These are phyloP conservation scores for Nothura maculosa DNA, from an alignment of 2,797 vertebrate species.

Conservation along the genomic window DNA sequence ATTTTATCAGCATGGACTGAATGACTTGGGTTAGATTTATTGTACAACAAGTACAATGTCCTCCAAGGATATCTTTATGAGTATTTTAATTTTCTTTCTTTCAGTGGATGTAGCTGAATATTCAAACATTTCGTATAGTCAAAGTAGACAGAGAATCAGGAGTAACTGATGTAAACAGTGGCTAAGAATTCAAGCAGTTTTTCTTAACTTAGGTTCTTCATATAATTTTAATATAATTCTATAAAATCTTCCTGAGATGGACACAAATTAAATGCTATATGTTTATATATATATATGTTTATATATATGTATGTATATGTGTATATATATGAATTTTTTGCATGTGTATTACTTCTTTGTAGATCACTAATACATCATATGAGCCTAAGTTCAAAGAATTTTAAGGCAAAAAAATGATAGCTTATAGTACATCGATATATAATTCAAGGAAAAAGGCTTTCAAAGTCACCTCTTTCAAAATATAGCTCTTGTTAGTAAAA, in stretches of 20 bases:
- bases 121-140: neutral
- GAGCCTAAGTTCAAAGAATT: neutral
- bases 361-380: neutral
- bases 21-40: neutral
- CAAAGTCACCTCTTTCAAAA: neutral
- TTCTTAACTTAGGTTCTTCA: neutral
- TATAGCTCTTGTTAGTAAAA: neutral
- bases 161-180: neutral
- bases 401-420: neutral
- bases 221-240: neutral
- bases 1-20: slow-evolving; percentile 28
- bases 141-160: neutral
- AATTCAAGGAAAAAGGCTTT: neutral
- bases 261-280: neutral
- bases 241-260: neutral
- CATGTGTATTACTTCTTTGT: neutral
- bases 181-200: neutral
- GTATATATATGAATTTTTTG: neutral
- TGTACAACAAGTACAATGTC: neutral
- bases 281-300: neutral
- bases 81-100: neutral
- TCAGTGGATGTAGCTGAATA: neutral
- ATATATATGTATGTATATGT: neutral
- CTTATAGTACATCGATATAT: neutral
- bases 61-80: neutral